Evolutionary conservation across 2,113 vertebrate species (phyloP).

Genomic region (Poecilia latipinna): DNA sequence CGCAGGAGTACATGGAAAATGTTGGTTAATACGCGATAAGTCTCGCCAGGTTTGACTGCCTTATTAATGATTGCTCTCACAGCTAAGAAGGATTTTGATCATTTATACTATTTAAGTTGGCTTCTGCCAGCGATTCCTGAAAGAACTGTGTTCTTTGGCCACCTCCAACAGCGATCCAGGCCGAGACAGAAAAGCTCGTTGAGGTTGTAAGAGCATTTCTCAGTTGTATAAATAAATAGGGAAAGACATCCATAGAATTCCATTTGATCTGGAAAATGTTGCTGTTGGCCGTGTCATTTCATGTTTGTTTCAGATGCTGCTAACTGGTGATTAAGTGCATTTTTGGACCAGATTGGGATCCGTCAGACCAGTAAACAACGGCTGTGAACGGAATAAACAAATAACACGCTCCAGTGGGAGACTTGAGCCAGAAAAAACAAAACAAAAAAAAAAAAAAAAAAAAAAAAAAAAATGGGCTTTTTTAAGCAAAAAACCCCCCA

Average conservation of each 20-base stretch:
- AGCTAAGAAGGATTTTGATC: constrained; percentile 50
- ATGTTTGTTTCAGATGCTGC: constrained; percentile 68
- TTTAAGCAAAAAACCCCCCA: too few relatives aligned
- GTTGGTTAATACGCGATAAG: neutral
- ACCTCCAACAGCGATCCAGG: constrained; percentile 15
- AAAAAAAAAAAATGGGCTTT: constrained; percentile 61
- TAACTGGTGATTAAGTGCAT: constrained; percentile 70
- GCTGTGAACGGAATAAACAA: constrained; percentile 69
- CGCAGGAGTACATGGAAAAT: constrained; percentile 9
- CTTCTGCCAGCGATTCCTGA: constrained; percentile 42
- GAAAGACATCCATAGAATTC: constrained; percentile 50
- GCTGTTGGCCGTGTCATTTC: constrained; percentile 49
- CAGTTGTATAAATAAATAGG: constrained; percentile 64
- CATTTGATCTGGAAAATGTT: constrained; percentile 66
- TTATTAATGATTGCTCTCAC: constrained; percentile 42
- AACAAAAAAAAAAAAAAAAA: constrained; percentile 33
- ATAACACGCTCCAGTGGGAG: constrained; percentile 71
- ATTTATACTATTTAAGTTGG: constrained; percentile 56
- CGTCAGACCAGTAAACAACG: constrained; percentile 70
- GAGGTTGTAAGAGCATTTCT: constrained; percentile 56
- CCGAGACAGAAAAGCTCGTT: constrained; percentile 10
- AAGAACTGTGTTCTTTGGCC: constrained; percentile 31
- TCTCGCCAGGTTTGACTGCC: constrained; percentile 15
- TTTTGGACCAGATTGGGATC: constrained; percentile 61
- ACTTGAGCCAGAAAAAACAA: constrained; percentile 51